These are phyloP conservation scores for Polyodon spathula DNA, from an alignment of 2,113 vertebrate genomes.

Conservation along the genomic window DNA sequence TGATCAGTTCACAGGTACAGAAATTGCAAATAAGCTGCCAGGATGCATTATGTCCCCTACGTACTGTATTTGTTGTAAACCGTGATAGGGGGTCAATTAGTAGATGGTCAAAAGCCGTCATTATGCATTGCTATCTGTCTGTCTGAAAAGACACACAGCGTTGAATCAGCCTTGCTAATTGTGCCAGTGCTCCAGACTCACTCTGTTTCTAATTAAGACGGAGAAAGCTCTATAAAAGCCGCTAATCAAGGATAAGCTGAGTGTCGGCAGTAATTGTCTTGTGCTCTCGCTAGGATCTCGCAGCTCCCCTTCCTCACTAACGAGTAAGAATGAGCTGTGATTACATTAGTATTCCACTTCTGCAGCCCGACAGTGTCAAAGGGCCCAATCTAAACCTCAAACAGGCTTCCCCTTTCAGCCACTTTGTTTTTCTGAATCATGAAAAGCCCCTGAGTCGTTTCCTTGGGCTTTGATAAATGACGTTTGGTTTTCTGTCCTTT, in stretches of 20 bases:
- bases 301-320: neutral
- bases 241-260: neutral
- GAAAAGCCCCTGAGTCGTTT: neutral
- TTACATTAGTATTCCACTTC: neutral
- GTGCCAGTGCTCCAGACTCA: neutral
- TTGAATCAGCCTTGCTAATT: neutral
- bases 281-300: neutral
- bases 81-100: neutral
- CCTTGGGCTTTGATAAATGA: neutral
- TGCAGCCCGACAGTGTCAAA: neutral
- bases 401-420: neutral
- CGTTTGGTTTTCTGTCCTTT: neutral
- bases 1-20: too few relatives aligned
- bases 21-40: too few relatives aligned
- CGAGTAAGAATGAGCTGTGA: neutral
- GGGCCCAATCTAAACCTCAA: neutral
- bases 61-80: neutral
- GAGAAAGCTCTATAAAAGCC: neutral
- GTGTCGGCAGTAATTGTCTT: neutral
- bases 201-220: neutral
- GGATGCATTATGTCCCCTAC: too few relatives aligned
- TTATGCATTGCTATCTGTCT: neutral
- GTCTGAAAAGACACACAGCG: neutral
- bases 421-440: conserved; percentile 2
- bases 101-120: neutral